phyloP scores from a whole-genome alignment of 2,888 invertebrate species.

The Piscicola geometra region DNA sequence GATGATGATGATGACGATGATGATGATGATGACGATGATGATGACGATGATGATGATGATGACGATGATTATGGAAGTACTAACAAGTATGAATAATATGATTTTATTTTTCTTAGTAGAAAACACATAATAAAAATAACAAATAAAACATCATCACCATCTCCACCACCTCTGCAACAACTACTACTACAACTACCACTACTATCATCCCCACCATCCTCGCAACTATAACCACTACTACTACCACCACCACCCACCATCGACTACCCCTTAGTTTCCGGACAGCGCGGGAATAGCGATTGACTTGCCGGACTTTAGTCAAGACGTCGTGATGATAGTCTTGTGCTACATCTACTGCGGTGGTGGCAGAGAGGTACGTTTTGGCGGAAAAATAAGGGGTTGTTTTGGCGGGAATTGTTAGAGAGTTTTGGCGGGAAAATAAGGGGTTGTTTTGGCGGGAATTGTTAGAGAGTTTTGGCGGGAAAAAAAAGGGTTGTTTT shows the following conservation, averaged over 20 bases:
- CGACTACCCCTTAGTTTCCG: conserved; percentile 29
- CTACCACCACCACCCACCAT: background rate
- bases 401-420: too few relatives aligned
- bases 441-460: too few relatives aligned
- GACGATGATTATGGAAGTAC: background rate
- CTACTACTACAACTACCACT: too few relatives aligned
- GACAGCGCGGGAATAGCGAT: conserved; percentile 35
- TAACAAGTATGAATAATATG: background rate
- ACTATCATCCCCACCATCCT: background rate
- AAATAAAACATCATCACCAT: too few relatives aligned
- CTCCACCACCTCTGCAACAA: too few relatives aligned
- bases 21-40: conserved; percentile 15
- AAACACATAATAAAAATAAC: too few relatives aligned
- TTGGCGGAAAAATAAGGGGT: too few relatives aligned
- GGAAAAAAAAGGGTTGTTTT: too few relatives aligned
- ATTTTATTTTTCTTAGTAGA: too few relatives aligned
- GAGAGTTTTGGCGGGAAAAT: background rate
- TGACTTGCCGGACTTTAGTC: conserved; percentile 34
- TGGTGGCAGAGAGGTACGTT: conserved; percentile 24
- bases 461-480: too few relatives aligned
- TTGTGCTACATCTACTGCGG: conserved; percentile 35
- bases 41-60: conserved; percentile 13
- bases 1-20: conserved; percentile 19
- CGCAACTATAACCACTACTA: background rate
- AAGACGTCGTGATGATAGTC: conserved; percentile 35